Evolutionary conservation across 2,888 invertebrate species (phyloP).

Genomic region (Cryptophagus acutangulus): DNA sequence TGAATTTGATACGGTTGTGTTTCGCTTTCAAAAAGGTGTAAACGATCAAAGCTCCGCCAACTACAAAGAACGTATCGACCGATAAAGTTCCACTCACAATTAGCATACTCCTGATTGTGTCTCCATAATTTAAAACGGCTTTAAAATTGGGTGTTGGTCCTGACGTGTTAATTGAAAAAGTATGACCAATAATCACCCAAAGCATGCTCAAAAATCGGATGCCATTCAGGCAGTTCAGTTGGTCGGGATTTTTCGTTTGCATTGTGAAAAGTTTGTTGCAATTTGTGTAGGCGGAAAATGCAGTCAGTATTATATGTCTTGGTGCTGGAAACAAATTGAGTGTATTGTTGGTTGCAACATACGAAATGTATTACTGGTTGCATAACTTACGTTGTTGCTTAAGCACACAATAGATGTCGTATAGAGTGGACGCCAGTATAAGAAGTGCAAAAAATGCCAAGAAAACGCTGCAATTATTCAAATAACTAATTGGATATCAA

Average conservation of each 20-base stretch:
- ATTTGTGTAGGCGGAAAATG: constrained; percentile 25
- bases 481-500: not conserved
- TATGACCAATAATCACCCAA: constrained; percentile 50
- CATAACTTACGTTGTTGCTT: constrained; percentile 5
- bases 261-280: constrained; percentile 22
- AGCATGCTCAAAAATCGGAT: constrained; percentile 31
- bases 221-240: constrained; percentile 26
- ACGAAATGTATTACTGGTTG: not conserved
- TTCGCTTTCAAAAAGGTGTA: constrained; percentile 24
- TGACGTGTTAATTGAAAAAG: constrained; percentile 10
- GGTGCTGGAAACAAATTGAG: too few species aligned
- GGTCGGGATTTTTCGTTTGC: constrained; percentile 12
- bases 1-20: constrained; percentile 20
- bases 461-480: too few species aligned
- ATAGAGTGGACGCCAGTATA: constrained; percentile 11
- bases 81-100: constrained; percentile 20
- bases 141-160: constrained; percentile 14
- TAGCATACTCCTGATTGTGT: constrained; percentile 16
- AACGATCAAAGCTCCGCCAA: constrained; percentile 20
- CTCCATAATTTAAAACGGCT: constrained; percentile 16
- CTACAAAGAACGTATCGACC: constrained; percentile 26
- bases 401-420: constrained; percentile 12
- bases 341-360: not conserved
- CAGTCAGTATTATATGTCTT: constrained; percentile 11
- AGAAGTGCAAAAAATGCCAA: constrained; percentile 9